Evolutionary conservation across 53 echinoderm and acorn worm genomes (phyloP).

Genomic region (Temnopleurus reevesii): DNA sequence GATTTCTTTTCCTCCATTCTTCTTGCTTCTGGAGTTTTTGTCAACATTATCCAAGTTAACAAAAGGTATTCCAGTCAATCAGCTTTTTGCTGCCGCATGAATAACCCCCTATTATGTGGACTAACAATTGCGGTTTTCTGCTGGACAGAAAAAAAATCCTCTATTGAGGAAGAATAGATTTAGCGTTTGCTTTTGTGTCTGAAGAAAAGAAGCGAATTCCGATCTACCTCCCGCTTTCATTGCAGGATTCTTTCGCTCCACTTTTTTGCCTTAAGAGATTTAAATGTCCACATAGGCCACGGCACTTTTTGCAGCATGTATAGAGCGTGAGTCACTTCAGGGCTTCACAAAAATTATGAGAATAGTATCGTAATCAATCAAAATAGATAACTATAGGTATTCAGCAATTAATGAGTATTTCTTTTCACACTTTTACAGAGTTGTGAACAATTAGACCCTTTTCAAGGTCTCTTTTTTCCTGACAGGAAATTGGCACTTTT

Average conservation of each 20-base stretch:
- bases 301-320: constrained; percentile 12
- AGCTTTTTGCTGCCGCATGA: constrained; percentile 32
- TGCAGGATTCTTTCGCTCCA: neutral
- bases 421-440: too few species aligned
- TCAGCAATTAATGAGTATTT: too few species aligned
- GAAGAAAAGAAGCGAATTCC: constrained; percentile 39
- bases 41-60: constrained; percentile 39
- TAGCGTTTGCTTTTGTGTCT: constrained; percentile 30
- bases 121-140: constrained; percentile 35
- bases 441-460: too few species aligned
- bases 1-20: constrained; percentile 12
- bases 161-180: constrained; percentile 35
- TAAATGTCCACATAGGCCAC: neutral
- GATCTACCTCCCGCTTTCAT: constrained; percentile 28
- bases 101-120: neutral
- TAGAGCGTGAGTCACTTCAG: neutral
- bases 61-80: constrained; percentile 42
- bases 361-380: neutral
- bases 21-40: neutral
- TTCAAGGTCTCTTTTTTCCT: too few species aligned
- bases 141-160: constrained; percentile 13
- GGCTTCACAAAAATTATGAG: neutral
- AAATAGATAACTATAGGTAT: neutral
- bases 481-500: too few species aligned
- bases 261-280: constrained; percentile 14